These are phyloP conservation scores for Ormyrus nitidulus DNA, from an alignment of 2,888 invertebrate genomes.

Conservation along the genomic window DNA sequence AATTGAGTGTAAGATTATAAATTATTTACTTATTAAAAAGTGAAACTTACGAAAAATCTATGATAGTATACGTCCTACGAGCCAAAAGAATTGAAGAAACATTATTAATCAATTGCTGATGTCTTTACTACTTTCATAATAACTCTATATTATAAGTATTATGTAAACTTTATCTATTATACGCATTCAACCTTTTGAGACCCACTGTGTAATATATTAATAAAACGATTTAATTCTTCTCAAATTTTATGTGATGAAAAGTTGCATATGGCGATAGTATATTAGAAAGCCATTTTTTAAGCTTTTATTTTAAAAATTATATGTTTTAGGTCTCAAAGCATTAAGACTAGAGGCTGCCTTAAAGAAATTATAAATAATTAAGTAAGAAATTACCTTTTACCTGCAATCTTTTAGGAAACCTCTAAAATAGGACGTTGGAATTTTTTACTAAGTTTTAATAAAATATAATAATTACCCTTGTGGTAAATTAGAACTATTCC, in stretches of 20 bases:
- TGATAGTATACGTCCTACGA: slow-evolving; percentile 6
- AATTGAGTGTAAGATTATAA: neutral
- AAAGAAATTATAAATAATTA: neutral
- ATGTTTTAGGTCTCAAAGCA: neutral
- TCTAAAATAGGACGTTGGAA: no score
- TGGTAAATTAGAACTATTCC: slow-evolving; percentile 74
- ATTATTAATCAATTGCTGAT: slow-evolving; percentile 5
- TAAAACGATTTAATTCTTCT: no score
- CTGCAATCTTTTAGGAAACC: no score
- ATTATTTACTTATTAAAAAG: slow-evolving; percentile 1
- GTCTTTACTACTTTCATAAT: neutral
- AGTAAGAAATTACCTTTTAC: neutral
- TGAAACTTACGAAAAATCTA: slow-evolving; percentile 33
- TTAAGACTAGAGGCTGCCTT: neutral
- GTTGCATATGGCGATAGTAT: no score
- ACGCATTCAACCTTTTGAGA: no score
- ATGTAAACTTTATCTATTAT: neutral
- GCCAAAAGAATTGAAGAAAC: neutral
- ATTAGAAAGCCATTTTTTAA: no score
- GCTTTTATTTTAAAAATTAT: no score
- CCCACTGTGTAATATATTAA: no score
- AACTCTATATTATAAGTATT: neutral
- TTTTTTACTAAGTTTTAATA: neutral
- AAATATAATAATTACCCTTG: slow-evolving; percentile 60
- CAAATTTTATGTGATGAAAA: no score